phyloP scores from a whole-genome alignment of 2,113 vertebrate species.

The Trogon melanurus region DNA sequence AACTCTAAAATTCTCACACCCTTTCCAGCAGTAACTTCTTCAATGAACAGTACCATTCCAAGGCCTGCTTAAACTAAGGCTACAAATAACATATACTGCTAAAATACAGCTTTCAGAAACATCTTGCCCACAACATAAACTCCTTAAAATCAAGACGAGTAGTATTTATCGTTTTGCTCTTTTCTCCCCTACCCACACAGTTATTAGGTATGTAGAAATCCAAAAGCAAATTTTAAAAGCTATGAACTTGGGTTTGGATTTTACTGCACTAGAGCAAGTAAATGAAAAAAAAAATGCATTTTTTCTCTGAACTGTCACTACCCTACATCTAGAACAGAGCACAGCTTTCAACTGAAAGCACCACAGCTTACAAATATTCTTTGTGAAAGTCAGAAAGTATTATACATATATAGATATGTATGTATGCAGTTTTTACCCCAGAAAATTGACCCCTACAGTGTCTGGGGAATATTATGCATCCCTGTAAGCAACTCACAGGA shows the following conservation, averaged over 20 bases:
- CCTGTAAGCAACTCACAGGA: neutral
- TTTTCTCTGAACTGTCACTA: neutral
- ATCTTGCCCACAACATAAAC: neutral
- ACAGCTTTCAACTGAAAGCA: neutral
- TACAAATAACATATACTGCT: fast-evolving
- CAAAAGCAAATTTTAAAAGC: neutral
- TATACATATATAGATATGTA: neutral
- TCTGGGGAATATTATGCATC: neutral
- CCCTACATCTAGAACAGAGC: neutral
- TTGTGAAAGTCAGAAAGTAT: no score
- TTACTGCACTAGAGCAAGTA: neutral
- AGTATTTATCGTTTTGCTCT: neutral
- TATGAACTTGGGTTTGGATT: neutral
- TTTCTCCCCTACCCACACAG: neutral
- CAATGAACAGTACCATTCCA: neutral
- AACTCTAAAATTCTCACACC: neutral
- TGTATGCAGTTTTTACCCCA: neutral
- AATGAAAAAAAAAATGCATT: neutral
- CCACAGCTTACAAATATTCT: neutral
- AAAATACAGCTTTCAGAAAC: neutral
- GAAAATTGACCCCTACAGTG: neutral
- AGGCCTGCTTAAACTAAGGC: neutral
- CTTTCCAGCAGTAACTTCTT: neutral
- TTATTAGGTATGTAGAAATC: neutral
- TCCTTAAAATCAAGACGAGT: neutral